Conservation (phyloP, 2,797 vertebrate genomes). For the Apodemus agrarius region DNA sequence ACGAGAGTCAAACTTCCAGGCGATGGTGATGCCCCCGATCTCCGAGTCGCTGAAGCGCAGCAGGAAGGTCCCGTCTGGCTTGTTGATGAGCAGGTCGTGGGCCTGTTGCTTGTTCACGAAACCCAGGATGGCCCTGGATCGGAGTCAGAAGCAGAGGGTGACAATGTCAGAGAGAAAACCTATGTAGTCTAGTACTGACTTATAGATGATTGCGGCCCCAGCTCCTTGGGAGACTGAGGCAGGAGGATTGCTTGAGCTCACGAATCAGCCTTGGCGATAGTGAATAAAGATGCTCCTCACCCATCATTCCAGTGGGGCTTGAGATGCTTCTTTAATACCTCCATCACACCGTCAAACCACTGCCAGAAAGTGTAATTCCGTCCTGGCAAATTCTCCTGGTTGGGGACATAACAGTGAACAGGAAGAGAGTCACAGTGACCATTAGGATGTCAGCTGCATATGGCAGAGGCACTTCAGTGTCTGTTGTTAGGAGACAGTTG, state of each 20-base stretch:
- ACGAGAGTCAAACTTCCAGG: constrained; percentile 93
- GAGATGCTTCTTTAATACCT: constrained; percentile 96
- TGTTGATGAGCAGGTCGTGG: constrained; percentile 96
- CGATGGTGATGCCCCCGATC: constrained; percentile 98
- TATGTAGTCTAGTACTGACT: background rate
- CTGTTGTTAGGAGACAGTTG: background rate
- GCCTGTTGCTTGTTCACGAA: constrained; percentile 99
- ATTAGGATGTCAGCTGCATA: too few species aligned
- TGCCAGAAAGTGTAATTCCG: constrained; percentile 99
- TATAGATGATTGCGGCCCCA: background rate
- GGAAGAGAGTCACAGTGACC: background rate
- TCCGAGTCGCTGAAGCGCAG: constrained; percentile 97
- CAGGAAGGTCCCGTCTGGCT: constrained; percentile 97
- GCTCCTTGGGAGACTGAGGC: background rate
- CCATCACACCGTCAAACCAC: constrained; percentile 99
- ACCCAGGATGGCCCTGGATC: constrained; percentile 94
- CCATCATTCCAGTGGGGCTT: constrained; percentile 98
- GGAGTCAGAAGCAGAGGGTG: constrained; percentile 50
- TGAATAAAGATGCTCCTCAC: constrained; percentile 86
- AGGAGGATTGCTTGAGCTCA: background rate
- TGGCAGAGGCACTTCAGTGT: background rate
- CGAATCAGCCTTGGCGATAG: background rate
- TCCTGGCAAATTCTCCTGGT: constrained; percentile 95
- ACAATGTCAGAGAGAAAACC: background rate
- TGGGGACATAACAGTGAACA: constrained; percentile 18